These are phyloP conservation scores for Hippopotamus amphibius DNA, from an alignment of 2,113 vertebrate genomes.

Conservation along the genomic window DNA sequence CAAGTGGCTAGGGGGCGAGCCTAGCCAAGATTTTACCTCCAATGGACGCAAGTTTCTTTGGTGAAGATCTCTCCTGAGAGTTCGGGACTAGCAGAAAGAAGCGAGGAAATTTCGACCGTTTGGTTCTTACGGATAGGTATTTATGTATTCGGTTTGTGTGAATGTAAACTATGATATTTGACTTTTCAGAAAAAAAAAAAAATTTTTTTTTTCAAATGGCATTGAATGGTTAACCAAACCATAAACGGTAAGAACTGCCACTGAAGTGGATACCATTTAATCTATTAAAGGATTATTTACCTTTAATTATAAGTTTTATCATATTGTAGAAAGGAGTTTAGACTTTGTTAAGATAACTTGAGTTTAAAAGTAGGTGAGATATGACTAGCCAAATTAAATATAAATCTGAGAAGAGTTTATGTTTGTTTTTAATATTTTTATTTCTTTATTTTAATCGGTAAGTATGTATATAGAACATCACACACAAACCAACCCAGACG, in stretches of 20 bases:
- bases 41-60: slow-evolving; percentile 96
- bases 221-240: slow-evolving; percentile 92
- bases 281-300: slow-evolving; percentile 82
- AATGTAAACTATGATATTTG: slow-evolving; percentile 95
- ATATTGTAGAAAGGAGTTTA: slow-evolving; percentile 79
- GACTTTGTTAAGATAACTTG: slow-evolving; percentile 77
- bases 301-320: slow-evolving; percentile 84
- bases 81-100: slow-evolving; percentile 98
- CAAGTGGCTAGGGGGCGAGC: slow-evolving; percentile 98
- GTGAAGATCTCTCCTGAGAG: slow-evolving; percentile 98
- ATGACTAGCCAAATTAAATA: slow-evolving; percentile 83
- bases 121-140: slow-evolving; percentile 99
- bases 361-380: slow-evolving; percentile 84
- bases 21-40: slow-evolving; percentile 97
- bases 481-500: slow-evolving; percentile 68
- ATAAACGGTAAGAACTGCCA: slow-evolving; percentile 95
- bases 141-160: slow-evolving; percentile 99
- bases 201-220: slow-evolving; percentile 82
- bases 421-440: slow-evolving; percentile 68
- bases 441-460: slow-evolving; percentile 85
- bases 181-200: slow-evolving; percentile 93
- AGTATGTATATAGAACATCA: slow-evolving; percentile 81
- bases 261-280: slow-evolving; percentile 83
- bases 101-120: slow-evolving; percentile 99
- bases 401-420: slow-evolving; percentile 79